These are phyloP conservation scores for Galleria mellonella DNA, from an alignment of 1,140 invertebrate species.

Conservation along the genomic window DNA sequence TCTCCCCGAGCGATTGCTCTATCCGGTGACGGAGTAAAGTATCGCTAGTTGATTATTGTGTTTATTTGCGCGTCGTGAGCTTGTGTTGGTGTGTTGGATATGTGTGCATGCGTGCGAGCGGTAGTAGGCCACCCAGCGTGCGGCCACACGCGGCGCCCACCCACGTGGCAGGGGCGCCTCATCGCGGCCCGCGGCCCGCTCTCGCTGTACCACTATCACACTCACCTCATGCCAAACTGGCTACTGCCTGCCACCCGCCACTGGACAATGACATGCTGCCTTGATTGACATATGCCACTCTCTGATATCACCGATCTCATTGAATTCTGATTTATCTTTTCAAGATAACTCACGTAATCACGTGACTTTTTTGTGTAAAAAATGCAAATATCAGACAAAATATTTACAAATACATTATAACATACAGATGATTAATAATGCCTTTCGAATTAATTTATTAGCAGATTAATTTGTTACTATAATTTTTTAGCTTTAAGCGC, in stretches of 20 bases:
- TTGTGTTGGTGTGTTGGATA: constrained; percentile 53
- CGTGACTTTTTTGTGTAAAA: not conserved
- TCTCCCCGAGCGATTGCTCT: constrained; percentile 58
- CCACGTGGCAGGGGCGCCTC: constrained; percentile 57
- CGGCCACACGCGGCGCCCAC: constrained; percentile 66
- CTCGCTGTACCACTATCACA: constrained; percentile 13
- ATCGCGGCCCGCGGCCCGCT: constrained; percentile 41
- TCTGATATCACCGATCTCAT: constrained; percentile 27
- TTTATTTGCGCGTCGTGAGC: constrained; percentile 58
- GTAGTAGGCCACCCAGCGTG: constrained; percentile 64
- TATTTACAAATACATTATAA: too few relatives aligned
- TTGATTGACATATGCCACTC: constrained; percentile 51
- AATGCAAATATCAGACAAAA: too few relatives aligned
- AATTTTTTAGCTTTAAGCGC: too few relatives aligned
- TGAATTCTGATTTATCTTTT: constrained; percentile 17
- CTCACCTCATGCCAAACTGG: constrained; percentile 27
- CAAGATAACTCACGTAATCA: not conserved
- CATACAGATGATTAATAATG: too few relatives aligned
- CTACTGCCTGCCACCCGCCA: constrained; percentile 40
- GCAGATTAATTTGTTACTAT: too few relatives aligned
- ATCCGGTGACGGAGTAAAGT: constrained; percentile 68
- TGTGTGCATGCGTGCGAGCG: constrained; percentile 52
- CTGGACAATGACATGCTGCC: constrained; percentile 41
- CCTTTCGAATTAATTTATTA: too few relatives aligned
- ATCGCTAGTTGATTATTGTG: constrained; percentile 72